Base-by-base conservation (phyloP, 1,140 invertebrate genomes). In the Popillia japonica region DNA sequence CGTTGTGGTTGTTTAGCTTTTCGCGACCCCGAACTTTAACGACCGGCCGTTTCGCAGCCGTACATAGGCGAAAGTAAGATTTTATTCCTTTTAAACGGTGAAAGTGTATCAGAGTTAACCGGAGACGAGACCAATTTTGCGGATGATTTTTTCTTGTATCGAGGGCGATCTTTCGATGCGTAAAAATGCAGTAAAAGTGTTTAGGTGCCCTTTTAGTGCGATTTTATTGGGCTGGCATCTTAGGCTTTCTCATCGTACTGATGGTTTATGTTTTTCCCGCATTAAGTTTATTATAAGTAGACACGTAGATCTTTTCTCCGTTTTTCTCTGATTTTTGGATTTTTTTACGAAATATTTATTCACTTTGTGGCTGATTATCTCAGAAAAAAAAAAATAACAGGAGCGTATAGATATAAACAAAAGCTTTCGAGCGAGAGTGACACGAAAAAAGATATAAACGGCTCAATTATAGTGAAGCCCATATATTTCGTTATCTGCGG, bases 21-120 rank as follows among this genome's bases (percentile, higher is more conserved):
- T 23, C 61, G 61, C 61, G 61, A 68, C 61, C 61, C 27, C 61
- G 61, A 68, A 68, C 61, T 68, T 68, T 68, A 68, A 68, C 61
- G 61, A 68, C 61, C 48, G 22, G 61, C 61, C 61, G 61, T 68
- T 68, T 68, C 61, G 61, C 61, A 68, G 61, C 61, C 61, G 61
- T 68, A 68, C 17, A 55, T 14, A 23, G 61, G 17, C 61, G 61
- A 68, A 68, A 68, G 61, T 68, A 68, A 68, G 61, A 68, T 68
- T 68, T 68, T 68, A 68, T 68, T 68, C 11, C 61, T 68, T 68
- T 68, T 68, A 68, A 68, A 68, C 61, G 61, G 61, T 68, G 61
- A 68, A 68, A 68, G 61, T 68, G 61, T 68, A 68, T 68, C 61
- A 68, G 61, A 68, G 61, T 68, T 68, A 68, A 68, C 61, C 61